Conservation (phyloP, 2,797 vertebrate species). For the Acanthurus tractus region DNA sequence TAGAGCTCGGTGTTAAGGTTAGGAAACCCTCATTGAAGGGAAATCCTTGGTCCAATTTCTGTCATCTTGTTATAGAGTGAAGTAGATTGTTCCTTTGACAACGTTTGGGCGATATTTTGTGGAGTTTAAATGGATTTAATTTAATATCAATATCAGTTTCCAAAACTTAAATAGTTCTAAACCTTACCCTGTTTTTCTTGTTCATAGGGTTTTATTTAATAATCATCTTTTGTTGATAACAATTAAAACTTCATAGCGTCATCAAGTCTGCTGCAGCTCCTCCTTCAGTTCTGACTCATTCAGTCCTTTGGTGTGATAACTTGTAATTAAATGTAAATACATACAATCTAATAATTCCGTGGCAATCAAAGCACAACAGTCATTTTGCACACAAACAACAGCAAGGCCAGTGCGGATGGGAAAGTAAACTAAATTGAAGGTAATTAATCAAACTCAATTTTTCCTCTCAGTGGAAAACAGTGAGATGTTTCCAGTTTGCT, state of each 20-base stretch:
- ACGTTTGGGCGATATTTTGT: neutral
- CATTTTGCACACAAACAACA: slow-evolving; percentile 8
- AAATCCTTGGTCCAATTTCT: slow-evolving; percentile 14
- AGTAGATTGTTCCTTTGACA: slow-evolving; percentile 1
- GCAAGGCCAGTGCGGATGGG: slow-evolving; percentile 20
- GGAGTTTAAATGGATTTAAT: too few relatives aligned
- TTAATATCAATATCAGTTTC: too few relatives aligned
- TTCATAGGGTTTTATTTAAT: neutral
- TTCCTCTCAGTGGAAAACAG: slow-evolving; percentile 17
- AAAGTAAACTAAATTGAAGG: slow-evolving; percentile 16
- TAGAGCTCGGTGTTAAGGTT: neutral
- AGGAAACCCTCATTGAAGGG: slow-evolving; percentile 5
- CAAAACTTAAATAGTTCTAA: too few relatives aligned
- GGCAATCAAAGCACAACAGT: neutral
- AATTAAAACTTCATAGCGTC: too few relatives aligned
- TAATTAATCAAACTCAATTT: slow-evolving; percentile 8
- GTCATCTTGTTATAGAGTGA: neutral
- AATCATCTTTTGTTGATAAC: too few relatives aligned
- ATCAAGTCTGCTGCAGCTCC: neutral
- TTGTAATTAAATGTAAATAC: slow-evolving; percentile 8
- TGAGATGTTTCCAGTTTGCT: slow-evolving; percentile 41
- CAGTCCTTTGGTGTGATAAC: neutral
- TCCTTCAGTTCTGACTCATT: neutral
- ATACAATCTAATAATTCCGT: neutral
- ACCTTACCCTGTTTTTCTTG: too few relatives aligned